phyloP scores from a whole-genome alignment of 2,113 vertebrate species.

The Stegastes partitus region DNA sequence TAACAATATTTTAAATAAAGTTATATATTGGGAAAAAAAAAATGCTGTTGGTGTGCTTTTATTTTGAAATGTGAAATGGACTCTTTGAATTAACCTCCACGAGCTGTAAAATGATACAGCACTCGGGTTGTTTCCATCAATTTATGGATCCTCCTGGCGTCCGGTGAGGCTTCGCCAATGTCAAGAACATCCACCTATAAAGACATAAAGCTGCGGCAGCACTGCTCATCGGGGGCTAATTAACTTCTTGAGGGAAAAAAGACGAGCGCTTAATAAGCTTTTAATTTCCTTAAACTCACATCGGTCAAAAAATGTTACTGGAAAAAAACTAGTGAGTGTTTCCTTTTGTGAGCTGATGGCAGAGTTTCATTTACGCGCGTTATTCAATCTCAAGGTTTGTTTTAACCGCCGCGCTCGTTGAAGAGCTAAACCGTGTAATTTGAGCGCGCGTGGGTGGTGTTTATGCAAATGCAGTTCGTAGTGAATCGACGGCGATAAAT shows the following conservation, averaged over 20 bases:
- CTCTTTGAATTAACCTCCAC: constrained; percentile 13
- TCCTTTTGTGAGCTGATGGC: constrained; percentile 2
- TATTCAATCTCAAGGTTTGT: constrained; percentile 12
- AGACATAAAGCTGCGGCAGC: constrained; percentile 7
- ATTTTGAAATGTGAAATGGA: constrained; percentile 13
- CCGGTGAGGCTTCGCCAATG: constrained; percentile 12
- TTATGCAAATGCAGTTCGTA: constrained; percentile 36
- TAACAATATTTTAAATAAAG: constrained; percentile 89
- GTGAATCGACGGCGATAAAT: neutral
- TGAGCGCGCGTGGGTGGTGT: constrained; percentile 28
- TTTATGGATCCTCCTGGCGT: constrained; percentile 40
- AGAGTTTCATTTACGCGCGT: neutral
- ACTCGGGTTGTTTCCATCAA: constrained; percentile 36
- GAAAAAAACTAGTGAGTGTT: neutral
- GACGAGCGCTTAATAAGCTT: constrained; percentile 2
- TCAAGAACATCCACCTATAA: constrained; percentile 15
- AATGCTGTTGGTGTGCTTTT: constrained; percentile 35
- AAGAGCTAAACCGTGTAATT: constrained; percentile 3
- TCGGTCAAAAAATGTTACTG: constrained; percentile 13
- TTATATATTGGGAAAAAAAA: constrained; percentile 79
- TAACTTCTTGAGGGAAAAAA: neutral
- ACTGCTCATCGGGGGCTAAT: constrained; percentile 30
- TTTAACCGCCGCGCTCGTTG: neutral
- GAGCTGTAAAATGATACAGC: constrained; percentile 44
- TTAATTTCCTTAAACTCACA: constrained; percentile 19